Evolutionary conservation across 2,888 invertebrate species (phyloP), one percentile per base, ranked within the genome.

Genomic region (Agrochola lota): DNA sequence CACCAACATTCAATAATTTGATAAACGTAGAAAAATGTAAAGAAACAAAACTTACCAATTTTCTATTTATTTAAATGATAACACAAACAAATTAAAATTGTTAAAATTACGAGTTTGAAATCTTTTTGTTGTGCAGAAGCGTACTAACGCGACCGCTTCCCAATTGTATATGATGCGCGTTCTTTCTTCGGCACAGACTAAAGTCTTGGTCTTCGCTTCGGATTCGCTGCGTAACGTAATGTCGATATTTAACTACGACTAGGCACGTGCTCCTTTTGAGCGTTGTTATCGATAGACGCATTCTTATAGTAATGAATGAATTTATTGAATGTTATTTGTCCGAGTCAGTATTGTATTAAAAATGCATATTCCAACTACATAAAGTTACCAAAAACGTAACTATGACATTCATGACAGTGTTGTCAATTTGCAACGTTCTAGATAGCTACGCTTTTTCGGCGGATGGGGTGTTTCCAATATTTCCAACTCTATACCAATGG

Each of bases 1-100:
- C 59, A 46, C 23, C 23, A 59, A 6, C 46, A 59, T 43, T 12
- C n/a, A 67, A 30, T 67, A 30, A 59, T 59, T 57, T 40, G 5
- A 2, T n/a, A 35, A 35, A 49, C 0, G 1, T 26, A 4, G 23
- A 80, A 71, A 74, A 64, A 57, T 23, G 2, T 40, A 57, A 26
- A 0, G n/a, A 71, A 71, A n/a, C 11, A 43, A 68, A 64, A 82
- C 83, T 82, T 71, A 84, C 83, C 83, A 52, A 73, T 62, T 75
- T 64, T 68, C 23, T 55, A 3, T 23, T 35, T 60, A 26, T 6
- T 26, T 49, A 11, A 49, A 68, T 20, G 15, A 12, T 43, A 23
- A 66, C 35, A 62, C 30, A 78, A 70, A 52, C 43, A 57, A 26
- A 74, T 60, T 71, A 55, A 64, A 71, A 52, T 55, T 17, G 46